These are phyloP conservation scores for Capricornis sumatraensis DNA, from an alignment of 2,113 vertebrate genomes.

Conservation along the genomic window DNA sequence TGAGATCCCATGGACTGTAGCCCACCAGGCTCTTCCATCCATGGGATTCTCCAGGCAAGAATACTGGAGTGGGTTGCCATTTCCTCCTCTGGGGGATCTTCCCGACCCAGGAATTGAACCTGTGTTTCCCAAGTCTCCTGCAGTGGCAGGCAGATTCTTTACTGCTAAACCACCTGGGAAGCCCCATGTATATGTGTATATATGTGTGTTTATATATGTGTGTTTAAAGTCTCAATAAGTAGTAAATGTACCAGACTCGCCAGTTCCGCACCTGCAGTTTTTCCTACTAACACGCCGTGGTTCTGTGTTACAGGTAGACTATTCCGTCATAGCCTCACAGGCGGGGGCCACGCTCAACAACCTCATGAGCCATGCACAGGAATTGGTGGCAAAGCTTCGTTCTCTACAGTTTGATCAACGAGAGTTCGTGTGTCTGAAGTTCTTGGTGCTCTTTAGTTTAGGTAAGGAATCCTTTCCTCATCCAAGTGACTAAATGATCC, in stretches of 20 bases:
- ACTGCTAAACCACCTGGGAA: background rate
- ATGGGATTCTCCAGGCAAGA: background rate
- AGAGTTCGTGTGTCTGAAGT: constrained; percentile 99
- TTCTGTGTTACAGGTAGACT: constrained; percentile 92
- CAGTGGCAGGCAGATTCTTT: background rate
- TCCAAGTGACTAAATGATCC: background rate
- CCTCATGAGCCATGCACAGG: constrained; percentile 96
- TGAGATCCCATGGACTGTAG: background rate
- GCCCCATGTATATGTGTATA: rapidly evolving
- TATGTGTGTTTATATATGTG: rapidly evolving
- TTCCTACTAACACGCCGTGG: background rate
- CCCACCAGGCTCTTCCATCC: background rate
- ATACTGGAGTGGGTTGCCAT: background rate
- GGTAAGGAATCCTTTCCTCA: constrained; percentile 84
- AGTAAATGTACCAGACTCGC: background rate
- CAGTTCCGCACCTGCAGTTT: rapidly evolving
- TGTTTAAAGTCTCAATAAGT: background rate
- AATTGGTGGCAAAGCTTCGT: constrained; percentile 93
- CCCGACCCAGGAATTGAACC: background rate
- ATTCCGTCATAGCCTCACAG: constrained; percentile 91
- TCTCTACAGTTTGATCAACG: constrained; percentile 96
- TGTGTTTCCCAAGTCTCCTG: background rate
- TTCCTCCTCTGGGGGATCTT: background rate
- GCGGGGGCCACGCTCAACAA: constrained; percentile 95
- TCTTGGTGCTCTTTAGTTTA: constrained; percentile 97